Evolutionary conservation across 2,113 vertebrate species (phyloP), one percentile per base, ranked within the genome.

Genomic region (Monarcha castaneiventris): DNA sequence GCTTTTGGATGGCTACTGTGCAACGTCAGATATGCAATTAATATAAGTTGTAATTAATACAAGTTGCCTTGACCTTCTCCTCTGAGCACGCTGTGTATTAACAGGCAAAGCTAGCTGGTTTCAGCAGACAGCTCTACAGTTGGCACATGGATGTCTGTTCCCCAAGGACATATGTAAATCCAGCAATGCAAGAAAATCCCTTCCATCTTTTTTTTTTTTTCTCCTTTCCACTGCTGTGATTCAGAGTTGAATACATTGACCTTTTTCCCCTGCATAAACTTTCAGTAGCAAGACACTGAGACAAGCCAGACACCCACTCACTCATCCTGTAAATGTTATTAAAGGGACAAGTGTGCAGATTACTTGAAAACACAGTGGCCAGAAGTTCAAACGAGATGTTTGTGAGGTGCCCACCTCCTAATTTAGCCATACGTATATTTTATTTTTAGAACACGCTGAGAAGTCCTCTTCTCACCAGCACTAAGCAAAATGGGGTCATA

Each of bases 101-200:
- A 18, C 32, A 90, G 74, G 25, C 18, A 85, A 68, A 93, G 43
- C 11, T 54, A 37, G 21, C 32, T 63, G 17, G 33, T 75, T 95
- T 92, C 69, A 77, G n/a, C 51, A 79, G 51, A 17, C 62, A 69
- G 7, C 20, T n/a, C 72, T 85, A 46, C 94, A 87, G 52, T 69
- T 94, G 76, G 15, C 30, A 43, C 58, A 63, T 19, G 51, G 72
- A 69, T 74, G 23, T 68, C 73, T 84, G 32, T 26, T 97, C 79
- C 66, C 69, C 66, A 95, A 95, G 76, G 94, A 94, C 63, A 30
- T 82, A 94, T 68, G 87, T 85, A 93, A 97, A 97, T 93, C 29
- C 62, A 83, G 41, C 32, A 90, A 48, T 13, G 69, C 39, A 82
- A 82, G 67, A 93, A 96, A 93, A 92, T 59, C 27, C 41, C 11